phyloP scores from a whole-genome alignment of 2,797 vertebrate species.

The Chrysocyon brachyurus region DNA sequence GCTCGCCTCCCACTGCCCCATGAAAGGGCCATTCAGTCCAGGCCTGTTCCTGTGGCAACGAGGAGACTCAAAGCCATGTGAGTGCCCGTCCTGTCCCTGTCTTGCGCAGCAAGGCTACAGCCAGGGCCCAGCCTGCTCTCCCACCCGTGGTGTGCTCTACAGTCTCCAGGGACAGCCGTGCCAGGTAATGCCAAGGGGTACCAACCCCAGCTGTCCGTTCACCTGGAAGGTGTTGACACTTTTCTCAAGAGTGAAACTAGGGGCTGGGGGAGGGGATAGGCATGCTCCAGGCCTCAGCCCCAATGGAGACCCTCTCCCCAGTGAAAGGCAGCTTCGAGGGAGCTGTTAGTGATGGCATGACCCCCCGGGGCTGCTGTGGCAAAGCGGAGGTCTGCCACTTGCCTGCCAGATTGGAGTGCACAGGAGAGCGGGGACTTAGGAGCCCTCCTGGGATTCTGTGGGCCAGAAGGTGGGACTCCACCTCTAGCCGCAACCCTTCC shows the following conservation, averaged over 20 bases:
- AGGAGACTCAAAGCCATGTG: constrained; percentile 84
- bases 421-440: not conserved
- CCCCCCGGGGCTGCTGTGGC: not conserved
- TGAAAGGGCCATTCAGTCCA: constrained; percentile 87
- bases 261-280: too few species aligned
- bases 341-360: not conserved
- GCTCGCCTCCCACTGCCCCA: constrained; percentile 82
- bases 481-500: not conserved
- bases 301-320: not conserved
- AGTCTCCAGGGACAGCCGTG: constrained; percentile 50
- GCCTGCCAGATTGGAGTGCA: constrained; percentile 39
- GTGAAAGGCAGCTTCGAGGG: not conserved
- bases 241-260: not conserved
- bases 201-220: not conserved
- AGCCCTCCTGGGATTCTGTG: not conserved
- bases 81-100: constrained; percentile 70
- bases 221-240: constrained; percentile 14
- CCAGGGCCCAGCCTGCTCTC: not conserved
- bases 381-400: not conserved
- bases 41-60: constrained; percentile 88
- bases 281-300: not conserved
- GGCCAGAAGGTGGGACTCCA: not conserved
- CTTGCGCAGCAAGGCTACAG: constrained; percentile 2
- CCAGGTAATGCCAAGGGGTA: constrained; percentile 76
- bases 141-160: not conserved